Conservation (phyloP, 2,113 vertebrate species). For the Nothoprocta pentlandii region DNA sequence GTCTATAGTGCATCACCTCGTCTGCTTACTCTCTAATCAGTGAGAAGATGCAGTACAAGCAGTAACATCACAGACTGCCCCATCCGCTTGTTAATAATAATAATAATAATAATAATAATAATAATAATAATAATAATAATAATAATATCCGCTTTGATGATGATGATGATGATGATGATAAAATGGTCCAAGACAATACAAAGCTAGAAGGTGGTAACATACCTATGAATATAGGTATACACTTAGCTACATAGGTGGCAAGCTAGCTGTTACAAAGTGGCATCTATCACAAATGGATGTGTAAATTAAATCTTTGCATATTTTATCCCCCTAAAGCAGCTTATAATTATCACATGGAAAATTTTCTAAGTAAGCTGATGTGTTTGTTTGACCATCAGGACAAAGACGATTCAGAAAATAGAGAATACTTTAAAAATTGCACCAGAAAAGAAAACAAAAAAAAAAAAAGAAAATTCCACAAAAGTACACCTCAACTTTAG, state of each 20-base stretch:
- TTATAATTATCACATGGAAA: background rate
- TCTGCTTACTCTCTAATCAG: background rate
- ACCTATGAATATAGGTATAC: no score
- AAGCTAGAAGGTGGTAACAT: background rate
- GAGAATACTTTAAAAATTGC: background rate
- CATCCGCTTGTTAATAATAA: background rate
- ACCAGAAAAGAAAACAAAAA: background rate
- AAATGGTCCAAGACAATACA: background rate
- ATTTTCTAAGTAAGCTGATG: background rate
- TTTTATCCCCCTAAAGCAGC: background rate
- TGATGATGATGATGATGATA: background rate
- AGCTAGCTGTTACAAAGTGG: background rate
- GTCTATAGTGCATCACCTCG: background rate
- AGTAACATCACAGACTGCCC: background rate
- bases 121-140: no score
- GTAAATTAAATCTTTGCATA: background rate
- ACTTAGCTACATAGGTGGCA: no score
- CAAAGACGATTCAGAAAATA: background rate
- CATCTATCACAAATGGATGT: background rate
- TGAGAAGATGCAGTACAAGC: background rate
- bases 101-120: background rate
- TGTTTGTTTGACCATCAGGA: background rate
- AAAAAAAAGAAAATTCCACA: background rate
- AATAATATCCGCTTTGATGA: background rate
- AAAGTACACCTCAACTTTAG: background rate